These are phyloP conservation scores for Masnerella sp. DNA, from an alignment of 2,888 invertebrate species.

Conservation along the genomic window DNA sequence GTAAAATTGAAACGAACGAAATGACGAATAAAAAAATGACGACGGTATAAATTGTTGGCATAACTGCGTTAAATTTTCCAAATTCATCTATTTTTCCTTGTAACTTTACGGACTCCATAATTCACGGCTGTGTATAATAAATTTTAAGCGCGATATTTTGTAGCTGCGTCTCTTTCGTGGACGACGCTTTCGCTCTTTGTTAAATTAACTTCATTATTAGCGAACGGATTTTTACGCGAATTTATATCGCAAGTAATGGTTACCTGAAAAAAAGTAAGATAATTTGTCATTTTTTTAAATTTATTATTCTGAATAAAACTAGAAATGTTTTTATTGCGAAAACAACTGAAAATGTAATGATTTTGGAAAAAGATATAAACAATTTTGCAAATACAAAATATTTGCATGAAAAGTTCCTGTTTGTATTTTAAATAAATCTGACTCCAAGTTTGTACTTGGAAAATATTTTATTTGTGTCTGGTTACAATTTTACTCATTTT, in stretches of 20 bases:
- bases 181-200: constrained; percentile 9
- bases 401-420: no score
- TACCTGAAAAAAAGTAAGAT: not conserved
- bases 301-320: no score
- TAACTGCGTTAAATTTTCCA: not conserved
- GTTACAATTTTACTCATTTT: not conserved
- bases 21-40: no score
- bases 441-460: no score
- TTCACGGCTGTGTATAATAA: constrained; percentile 7
- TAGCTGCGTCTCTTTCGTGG: constrained; percentile 5
- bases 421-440: no score
- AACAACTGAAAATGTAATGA: no score
- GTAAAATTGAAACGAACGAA: no score
- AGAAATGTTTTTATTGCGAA: no score
- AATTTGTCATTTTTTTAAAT: not conserved
- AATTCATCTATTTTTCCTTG: constrained; percentile 8
- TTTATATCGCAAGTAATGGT: constrained; percentile 8
- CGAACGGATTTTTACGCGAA: not conserved
- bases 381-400: no score
- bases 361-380: no score
- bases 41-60: no score
- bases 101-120: constrained; percentile 9
- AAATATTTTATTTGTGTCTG: no score
- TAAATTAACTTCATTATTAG: constrained; percentile 16
- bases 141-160: constrained; percentile 6